Conservation (phyloP, 2,888 invertebrate genomes). For the Ellobium chinense region DNA sequence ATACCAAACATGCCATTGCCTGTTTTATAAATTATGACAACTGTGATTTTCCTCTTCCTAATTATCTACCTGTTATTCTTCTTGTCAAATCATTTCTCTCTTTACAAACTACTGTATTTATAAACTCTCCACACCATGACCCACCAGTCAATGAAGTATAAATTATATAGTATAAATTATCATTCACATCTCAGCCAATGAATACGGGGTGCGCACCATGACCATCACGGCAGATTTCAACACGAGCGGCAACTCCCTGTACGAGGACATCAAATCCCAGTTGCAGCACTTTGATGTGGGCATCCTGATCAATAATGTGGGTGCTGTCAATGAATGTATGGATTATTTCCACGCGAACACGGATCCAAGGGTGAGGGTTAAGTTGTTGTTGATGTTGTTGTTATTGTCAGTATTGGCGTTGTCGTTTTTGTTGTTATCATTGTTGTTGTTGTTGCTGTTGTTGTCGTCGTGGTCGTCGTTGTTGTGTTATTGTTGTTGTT, state of each 20-base stretch:
- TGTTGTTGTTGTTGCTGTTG: neutral
- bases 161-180: too few relatives aligned
- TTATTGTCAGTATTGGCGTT: neutral
- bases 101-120: too few relatives aligned
- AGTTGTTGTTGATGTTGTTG: conserved; percentile 1
- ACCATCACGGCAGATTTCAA: conserved; percentile 43
- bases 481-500: too few relatives aligned
- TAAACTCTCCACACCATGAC: too few relatives aligned
- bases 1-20: too few relatives aligned
- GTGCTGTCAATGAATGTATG: neutral
- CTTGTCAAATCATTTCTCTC: too few relatives aligned
- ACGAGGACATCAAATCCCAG: conserved; percentile 19
- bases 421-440: too few relatives aligned
- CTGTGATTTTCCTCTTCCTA: too few relatives aligned
- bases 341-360: neutral
- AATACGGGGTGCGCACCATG: conserved; percentile 31
- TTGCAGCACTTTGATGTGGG: conserved; percentile 44
- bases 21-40: too few relatives aligned
- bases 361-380: neutral
- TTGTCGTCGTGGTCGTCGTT: too few relatives aligned
- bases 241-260: conserved; percentile 21
- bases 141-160: too few relatives aligned
- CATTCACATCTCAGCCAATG: neutral
- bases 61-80: too few relatives aligned
- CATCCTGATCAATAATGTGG: conserved; percentile 29